A percentile compares a stretch with the other conserved stretches of the same genome.
Conservation (phyloP, 1,140 invertebrate species). For the Manduca sexta region DNA sequence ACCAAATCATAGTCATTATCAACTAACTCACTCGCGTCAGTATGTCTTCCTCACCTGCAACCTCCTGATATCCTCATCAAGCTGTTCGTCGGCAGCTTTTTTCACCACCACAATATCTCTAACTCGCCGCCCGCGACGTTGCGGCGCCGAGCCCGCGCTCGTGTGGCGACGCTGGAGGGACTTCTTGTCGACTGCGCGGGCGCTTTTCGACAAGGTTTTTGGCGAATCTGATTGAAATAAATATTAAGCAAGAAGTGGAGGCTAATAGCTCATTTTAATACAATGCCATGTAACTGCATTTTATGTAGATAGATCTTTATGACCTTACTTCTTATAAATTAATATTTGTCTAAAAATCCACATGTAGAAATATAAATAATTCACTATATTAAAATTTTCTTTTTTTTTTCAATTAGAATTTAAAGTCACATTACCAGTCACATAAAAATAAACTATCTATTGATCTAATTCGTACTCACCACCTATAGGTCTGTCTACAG, state of each 20-base stretch:
- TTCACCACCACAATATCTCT: constrained; percentile 91
- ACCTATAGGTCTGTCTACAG: constrained; percentile 92
- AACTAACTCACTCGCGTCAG: background rate
- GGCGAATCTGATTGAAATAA: constrained; percentile 85
- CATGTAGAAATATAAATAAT: too few relatives aligned
- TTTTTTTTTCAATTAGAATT: too few relatives aligned
- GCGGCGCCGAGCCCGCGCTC: constrained; percentile 55
- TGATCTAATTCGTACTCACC: constrained; percentile 54
- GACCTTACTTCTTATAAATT: too few relatives aligned
- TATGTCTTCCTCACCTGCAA: constrained; percentile 73
- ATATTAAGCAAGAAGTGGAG: too few relatives aligned
- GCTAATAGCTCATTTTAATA: too few relatives aligned
- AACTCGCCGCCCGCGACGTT: constrained; percentile 40
- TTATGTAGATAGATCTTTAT: too few relatives aligned
- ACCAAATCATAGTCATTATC: background rate
- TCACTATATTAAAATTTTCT: too few relatives aligned
- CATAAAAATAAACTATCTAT: background rate
- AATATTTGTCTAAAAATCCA: too few relatives aligned
- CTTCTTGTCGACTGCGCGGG: constrained; percentile 33
- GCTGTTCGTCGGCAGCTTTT: constrained; percentile 77
- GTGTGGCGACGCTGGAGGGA: constrained; percentile 38
- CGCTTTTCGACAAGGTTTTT: constrained; percentile 78
- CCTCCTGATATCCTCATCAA: constrained; percentile 86
- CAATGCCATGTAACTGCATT: too few relatives aligned
- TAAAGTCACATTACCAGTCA: background rate